Conservation (phyloP, 2,888 invertebrate species). For the Galerucella calmariensis region DNA sequence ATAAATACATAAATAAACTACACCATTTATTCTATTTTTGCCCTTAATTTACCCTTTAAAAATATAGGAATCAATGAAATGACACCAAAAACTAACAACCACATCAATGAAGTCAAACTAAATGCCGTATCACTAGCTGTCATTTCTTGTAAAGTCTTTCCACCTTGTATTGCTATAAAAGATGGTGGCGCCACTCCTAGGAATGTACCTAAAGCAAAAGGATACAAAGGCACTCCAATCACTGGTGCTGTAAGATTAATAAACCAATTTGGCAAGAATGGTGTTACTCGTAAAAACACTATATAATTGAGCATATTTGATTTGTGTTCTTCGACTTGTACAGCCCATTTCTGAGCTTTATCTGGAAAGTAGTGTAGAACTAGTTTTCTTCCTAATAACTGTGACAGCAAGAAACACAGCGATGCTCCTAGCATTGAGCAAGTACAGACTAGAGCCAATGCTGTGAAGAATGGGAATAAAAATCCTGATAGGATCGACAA, state of each 20-base stretch:
- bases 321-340: conserved; percentile 84
- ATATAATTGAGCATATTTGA: conserved; percentile 95
- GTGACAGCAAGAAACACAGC: conserved; percentile 93
- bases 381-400: conserved; percentile 86
- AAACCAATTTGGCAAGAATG: conserved; percentile 99
- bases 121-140: conserved; percentile 89
- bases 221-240: conserved; percentile 91
- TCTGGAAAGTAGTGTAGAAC: conserved; percentile 82
- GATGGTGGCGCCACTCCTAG: conserved; percentile 97
- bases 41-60: conserved; percentile 81
- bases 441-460: conserved; percentile 86
- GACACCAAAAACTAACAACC: conserved; percentile 82
- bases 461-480: conserved; percentile 92
- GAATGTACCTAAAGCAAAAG: conserved; percentile 96
- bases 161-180: conserved; percentile 97
- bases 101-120: conserved; percentile 86
- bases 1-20: conserved; percentile 15
- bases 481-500: conserved; percentile 97
- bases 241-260: conserved; percentile 97
- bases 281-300: conserved; percentile 95
- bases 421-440: conserved; percentile 97
- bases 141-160: conserved; percentile 93
- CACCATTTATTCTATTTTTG: conserved; percentile 75
- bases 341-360: conserved; percentile 85
- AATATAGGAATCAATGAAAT: conserved; percentile 90